Conservation (phyloP, 2,113 vertebrate species). For the Cyphomyrus discorhynchus region DNA sequence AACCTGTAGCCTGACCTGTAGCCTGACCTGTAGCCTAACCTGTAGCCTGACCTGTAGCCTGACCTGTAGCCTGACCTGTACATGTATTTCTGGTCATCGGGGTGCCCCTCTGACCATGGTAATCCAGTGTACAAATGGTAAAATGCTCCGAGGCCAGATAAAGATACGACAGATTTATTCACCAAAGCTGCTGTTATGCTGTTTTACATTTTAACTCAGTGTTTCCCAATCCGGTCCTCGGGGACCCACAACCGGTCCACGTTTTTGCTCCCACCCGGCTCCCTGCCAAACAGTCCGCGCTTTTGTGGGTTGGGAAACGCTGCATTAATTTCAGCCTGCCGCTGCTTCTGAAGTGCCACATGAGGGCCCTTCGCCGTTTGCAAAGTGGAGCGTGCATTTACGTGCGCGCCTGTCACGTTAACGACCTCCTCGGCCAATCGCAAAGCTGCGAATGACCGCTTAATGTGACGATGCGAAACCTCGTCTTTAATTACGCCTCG, state of each 20-base stretch:
- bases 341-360: background rate
- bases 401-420: background rate
- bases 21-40: no score
- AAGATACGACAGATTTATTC: background rate
- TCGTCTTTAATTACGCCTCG: background rate
- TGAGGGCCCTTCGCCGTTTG: background rate
- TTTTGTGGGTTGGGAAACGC: background rate
- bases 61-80: no score
- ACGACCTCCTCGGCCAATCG: background rate
- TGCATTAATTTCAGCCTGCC: background rate
- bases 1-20: background rate
- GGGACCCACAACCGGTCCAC: background rate
- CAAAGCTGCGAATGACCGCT: background rate
- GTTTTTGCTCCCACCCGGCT: background rate
- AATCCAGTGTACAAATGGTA: background rate
- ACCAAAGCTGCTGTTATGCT: background rate
- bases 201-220: background rate
- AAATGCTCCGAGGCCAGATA: background rate
- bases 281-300: no score
- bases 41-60: background rate
- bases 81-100: no score
- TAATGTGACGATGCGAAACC: background rate
- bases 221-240: background rate
- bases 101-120: background rate
- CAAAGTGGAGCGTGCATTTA: background rate